Evolutionary conservation across 2,797 vertebrate genomes (phyloP).

Genomic region (Oreochromis grahami): DNA sequence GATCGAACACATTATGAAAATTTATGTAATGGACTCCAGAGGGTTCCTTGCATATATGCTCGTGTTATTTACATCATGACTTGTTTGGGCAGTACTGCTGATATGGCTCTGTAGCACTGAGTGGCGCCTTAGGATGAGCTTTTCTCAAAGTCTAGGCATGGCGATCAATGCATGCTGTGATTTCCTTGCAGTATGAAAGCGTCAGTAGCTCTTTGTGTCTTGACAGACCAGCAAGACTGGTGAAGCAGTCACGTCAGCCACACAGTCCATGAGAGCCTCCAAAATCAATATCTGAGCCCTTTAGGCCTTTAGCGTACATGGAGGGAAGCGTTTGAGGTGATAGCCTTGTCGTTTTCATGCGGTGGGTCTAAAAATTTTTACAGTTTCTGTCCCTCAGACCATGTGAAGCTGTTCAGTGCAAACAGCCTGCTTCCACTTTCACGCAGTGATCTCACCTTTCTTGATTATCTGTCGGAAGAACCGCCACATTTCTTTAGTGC

Average conservation of each 20-base stretch:
- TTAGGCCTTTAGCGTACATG: background rate
- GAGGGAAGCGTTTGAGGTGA: slow-evolving; percentile 15
- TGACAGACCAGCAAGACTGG: background rate
- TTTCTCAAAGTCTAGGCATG: slow-evolving; percentile 29
- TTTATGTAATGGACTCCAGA: background rate
- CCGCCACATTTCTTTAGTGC: background rate
- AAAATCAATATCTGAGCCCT: slow-evolving; percentile 44
- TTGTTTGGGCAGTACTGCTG: background rate
- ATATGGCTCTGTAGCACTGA: slow-evolving; percentile 25
- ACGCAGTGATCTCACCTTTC: slow-evolving; percentile 10
- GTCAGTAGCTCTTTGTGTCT: slow-evolving; percentile 19
- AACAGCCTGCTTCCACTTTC: slow-evolving; percentile 16
- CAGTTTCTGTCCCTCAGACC: background rate
- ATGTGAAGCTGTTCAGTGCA: background rate
- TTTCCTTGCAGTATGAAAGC: slow-evolving; percentile 18
- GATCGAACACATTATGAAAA: slow-evolving; percentile 7
- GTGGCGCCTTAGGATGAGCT: slow-evolving; percentile 16
- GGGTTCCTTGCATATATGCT: background rate
- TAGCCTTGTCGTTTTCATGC: slow-evolving; percentile 6
- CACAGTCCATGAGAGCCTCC: background rate
- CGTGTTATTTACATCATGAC: slow-evolving; percentile 23
- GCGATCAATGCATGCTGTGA: slow-evolving; percentile 41
- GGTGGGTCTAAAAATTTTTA: slow-evolving; percentile 11
- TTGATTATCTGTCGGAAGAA: slow-evolving; percentile 2
- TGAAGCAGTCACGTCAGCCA: slow-evolving; percentile 5